Base-by-base conservation (phyloP, 2,113 vertebrate species). In the Sigmodon hispidus region DNA sequence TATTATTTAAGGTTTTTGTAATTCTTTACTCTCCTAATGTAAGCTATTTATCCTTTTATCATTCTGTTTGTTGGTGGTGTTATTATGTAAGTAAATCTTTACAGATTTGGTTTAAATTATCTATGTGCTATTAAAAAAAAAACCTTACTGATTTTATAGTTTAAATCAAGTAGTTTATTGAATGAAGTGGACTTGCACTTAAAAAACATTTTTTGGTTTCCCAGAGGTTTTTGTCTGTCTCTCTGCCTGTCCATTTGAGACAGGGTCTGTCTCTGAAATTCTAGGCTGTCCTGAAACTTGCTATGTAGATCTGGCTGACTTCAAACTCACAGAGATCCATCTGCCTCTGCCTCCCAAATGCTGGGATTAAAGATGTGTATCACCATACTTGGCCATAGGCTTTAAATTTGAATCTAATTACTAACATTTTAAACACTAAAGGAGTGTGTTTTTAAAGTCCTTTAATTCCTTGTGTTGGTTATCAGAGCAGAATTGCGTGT, bases 21-120 rank as follows among this genome's bases (percentile, higher is more conserved):
- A 90, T 75, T 26, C 76, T 96, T 91, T 92, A 11, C 12, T 95
- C 16, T 55, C n/a, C 2, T 6, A 7, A 2, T 40, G 77, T 93
- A 95, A 94, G n/a, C 73, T 63, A 16, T 94, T 92, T 94, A 12
- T 34, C 75, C 61, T 93, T 91, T 80, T 79, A 61, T 40, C 84
- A 9, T 85, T 96, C 95, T 70, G 87, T 29, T 48, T 84, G 6
- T 80, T 96, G 88, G 31, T 97, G 34, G 34, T 84, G 22, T 72
- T 93, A 57, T 70, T 88, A 84, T 45, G 8, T 48, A 90, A 88
- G 52, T 96, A 89, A 90, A 76, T 95, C 34, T 73, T 69, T 10
- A 45, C 11, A 59, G 40, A 48, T 77, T 94, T 95, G 83, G 3
- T 70, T 91, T 88, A 72, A 61, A 40, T 91, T 87, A 93, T 88